Evolutionary conservation across 2,797 vertebrate species (phyloP), one percentile per base, ranked within the genome.

Genomic region (Siniperca undulata): DNA sequence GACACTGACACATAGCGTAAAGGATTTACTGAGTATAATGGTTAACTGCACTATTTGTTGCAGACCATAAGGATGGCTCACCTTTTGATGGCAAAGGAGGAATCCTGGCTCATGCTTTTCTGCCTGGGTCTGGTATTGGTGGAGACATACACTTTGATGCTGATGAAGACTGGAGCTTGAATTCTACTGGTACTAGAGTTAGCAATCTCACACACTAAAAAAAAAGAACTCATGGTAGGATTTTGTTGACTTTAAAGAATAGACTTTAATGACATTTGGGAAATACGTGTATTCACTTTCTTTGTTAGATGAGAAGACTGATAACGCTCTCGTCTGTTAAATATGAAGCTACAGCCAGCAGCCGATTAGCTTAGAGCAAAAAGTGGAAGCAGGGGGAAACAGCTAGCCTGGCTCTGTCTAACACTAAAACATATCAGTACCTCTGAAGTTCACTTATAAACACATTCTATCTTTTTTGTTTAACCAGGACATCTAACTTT

Each of bases 71-170:
- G 4, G 94, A 95, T 0, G 86, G 92, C 7, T 78, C 89, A 8
- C 88, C 91, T 0, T 95, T 95, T 77, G 93, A 94, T 72, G 92
- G 94, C 17, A 88, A 86, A 82, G 91, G 89, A 22, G 94, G 94
- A 20, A 70, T 92, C 77, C 85, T 95, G 81, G 94, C 92, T 55
- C 95, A 95, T 3, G 93, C 94, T 19, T 95, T 94, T 27, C 58
- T 86, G 64, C 94, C 94, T 2, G 93, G 94, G 1, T 13, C 16
- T 11, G 94, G 86, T 14, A 74, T 94, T 2, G 94, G 94, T 38
- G 94, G 94, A 42, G 94, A 95, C 3, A 91, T 95, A 38, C 94
- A 95, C 85, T 94, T 95, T 85, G 94, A 95, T 73, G 86, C 82
- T 38, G 93, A 92, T 22, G 94, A 95, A 78, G 85, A 90, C 48